A percentile compares a stretch with the other conserved stretches of the same genome.
These are phyloP conservation scores for Ischnura elegans DNA, from an alignment of 2,888 invertebrate species.

Conservation along the genomic window DNA sequence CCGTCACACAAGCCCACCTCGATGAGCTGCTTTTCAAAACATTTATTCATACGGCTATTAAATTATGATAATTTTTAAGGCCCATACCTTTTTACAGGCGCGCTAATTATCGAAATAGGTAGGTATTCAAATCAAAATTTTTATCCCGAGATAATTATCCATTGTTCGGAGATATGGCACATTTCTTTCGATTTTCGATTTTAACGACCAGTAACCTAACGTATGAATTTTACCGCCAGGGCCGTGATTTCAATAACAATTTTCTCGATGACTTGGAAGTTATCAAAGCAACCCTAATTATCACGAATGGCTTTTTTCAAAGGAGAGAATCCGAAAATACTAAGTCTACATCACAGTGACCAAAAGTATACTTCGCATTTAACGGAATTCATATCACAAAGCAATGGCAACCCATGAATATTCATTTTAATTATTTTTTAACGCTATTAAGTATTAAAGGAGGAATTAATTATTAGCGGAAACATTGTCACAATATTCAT, in stretches of 20 bases:
- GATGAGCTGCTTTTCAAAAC: neutral
- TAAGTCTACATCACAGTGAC: no score
- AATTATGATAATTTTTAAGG: neutral
- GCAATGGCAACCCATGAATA: no score
- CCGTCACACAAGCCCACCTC: neutral
- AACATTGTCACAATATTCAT: no score
- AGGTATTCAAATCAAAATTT: neutral
- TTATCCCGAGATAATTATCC: neutral
- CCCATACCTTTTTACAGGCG: neutral
- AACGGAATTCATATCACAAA: no score
- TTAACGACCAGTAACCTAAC: neutral
- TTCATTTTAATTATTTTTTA: no score
- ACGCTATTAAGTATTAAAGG: no score
- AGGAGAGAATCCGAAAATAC: no score
- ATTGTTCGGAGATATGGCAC: neutral
- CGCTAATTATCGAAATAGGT: neutral
- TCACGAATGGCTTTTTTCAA: no score
- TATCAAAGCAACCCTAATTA: no score
- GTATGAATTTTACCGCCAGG: neutral
- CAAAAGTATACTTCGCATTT: no score
- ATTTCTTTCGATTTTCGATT: neutral
- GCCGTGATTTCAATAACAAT: neutral
- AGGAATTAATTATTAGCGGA: no score
- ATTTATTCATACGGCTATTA: neutral
- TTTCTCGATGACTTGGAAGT: no score